These are phyloP conservation scores for Phaethornis superciliosus DNA, from an alignment of 2,113 vertebrate genomes.

Conservation along the genomic window DNA sequence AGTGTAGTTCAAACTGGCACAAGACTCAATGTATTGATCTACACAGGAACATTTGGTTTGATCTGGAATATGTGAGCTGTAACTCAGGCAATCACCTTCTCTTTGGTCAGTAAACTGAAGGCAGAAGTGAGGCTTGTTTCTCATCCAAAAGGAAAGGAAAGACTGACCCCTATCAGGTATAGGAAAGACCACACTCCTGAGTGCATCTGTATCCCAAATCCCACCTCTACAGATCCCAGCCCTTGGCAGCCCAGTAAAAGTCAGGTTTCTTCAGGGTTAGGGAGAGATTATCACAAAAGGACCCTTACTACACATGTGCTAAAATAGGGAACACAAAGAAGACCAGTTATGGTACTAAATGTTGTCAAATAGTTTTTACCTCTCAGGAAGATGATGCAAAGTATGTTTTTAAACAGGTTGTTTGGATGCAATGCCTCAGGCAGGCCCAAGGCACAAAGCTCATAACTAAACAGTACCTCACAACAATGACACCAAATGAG, in stretches of 20 bases:
- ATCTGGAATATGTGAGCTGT: not conserved
- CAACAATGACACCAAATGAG: not conserved
- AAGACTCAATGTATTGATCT: not conserved
- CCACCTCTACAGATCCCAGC: not conserved
- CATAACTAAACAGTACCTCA: not conserved
- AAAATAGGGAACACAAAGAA: not conserved
- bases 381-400: not conserved
- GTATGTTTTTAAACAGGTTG: not conserved
- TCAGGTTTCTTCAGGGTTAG: not conserved
- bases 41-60: not conserved
- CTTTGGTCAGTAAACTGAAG: not conserved
- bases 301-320: not conserved
- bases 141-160: not conserved
- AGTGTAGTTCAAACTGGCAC: not conserved
- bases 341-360: not conserved
- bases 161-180: not conserved
- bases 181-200: not conserved
- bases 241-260: not conserved
- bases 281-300: constrained; percentile 24
- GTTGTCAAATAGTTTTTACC: not conserved
- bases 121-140: not conserved
- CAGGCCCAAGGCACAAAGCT: not conserved
- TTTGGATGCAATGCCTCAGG: not conserved
- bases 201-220: not conserved
- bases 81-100: not conserved